These are phyloP conservation scores for Ceratitis capitata DNA, from an alignment of 1,140 invertebrate species.

Conservation along the genomic window DNA sequence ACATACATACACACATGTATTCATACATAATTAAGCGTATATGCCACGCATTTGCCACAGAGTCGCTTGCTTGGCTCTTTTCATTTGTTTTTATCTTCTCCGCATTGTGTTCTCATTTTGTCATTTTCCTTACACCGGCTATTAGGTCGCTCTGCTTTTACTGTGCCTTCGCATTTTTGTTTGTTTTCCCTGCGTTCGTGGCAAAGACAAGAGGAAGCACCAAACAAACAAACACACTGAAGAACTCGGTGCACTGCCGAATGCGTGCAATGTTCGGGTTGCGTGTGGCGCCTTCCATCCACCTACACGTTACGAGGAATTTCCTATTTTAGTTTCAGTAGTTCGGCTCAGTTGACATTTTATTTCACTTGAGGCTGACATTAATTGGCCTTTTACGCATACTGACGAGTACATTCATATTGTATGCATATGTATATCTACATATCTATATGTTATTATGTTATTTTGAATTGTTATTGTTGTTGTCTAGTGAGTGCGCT, in stretches of 20 bases:
- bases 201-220: neutral
- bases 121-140: conserved; percentile 4
- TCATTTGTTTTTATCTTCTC: neutral
- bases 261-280: neutral
- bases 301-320: neutral
- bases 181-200: no score
- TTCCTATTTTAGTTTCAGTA: neutral
- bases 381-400: neutral
- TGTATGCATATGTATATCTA: no score
- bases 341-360: neutral
- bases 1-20: no score
- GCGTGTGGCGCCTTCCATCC: neutral
- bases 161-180: no score
- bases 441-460: neutral
- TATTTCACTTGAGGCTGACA: neutral
- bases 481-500: neutral
- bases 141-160: neutral
- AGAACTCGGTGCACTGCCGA: neutral
- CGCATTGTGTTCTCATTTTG: neutral
- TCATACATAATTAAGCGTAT: no score
- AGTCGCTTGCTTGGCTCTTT: neutral
- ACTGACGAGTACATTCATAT: no score
- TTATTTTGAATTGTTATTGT: neutral
- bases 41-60: neutral
- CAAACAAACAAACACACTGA: neutral